phyloP scores from a whole-genome alignment of 1,140 invertebrate genomes.

The Lucilia cuprina region DNA sequence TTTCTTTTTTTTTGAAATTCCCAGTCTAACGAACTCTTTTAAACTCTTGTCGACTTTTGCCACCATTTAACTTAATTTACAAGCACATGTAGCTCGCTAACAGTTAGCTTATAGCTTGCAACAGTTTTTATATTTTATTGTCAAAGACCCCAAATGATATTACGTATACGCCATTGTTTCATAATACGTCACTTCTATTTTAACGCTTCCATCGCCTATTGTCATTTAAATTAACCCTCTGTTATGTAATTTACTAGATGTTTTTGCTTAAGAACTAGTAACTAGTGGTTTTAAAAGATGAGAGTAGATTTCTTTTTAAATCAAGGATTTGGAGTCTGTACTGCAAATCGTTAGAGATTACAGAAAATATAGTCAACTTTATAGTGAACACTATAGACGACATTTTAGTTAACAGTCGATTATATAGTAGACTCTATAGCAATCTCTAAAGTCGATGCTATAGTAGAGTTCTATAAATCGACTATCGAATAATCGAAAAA shows the following conservation, averaged over 20 bases:
- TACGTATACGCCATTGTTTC: conserved; percentile 53
- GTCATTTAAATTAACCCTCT: background rate
- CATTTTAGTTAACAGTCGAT: too few species aligned
- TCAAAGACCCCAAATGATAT: conserved; percentile 47
- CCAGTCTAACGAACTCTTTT: background rate
- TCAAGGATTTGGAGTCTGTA: background rate
- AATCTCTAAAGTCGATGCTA: too few species aligned
- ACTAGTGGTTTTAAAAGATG: background rate
- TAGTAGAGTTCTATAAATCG: too few species aligned
- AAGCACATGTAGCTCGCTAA: background rate
- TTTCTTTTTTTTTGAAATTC: background rate
- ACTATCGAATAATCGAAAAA: too few species aligned
- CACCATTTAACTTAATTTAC: conserved; percentile 43
- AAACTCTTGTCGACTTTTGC: conserved; percentile 24
- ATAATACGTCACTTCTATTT: background rate
- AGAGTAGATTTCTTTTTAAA: background rate
- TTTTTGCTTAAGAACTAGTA: background rate
- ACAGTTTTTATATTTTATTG: background rate
- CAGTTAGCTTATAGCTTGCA: background rate
- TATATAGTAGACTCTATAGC: too few species aligned
- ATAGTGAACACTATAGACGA: too few species aligned
- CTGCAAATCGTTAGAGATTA: background rate
- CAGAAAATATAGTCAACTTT: too few species aligned
- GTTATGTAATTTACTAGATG: background rate
- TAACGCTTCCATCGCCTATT: background rate